Base-by-base conservation (phyloP, 2,888 invertebrate species). In the Apamea monoglypha region DNA sequence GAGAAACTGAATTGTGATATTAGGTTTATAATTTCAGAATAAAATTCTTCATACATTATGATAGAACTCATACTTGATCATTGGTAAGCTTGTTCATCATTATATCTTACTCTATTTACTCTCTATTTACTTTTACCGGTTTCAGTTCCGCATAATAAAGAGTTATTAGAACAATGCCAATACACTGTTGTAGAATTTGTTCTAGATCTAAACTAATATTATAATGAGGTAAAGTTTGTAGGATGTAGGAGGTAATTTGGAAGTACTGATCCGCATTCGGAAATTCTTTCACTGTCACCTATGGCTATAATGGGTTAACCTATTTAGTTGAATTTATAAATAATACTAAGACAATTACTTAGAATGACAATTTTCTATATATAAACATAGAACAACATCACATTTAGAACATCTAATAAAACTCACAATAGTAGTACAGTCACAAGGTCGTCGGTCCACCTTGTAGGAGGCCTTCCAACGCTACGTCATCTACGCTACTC, bases 11-110 rank as follows among this genome's bases (percentile, higher is more conserved):
- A 53, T 53, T 71, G 71, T 81, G 21, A 76, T 76, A 80, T 67
- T 79, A 68, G 73, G 67, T 44, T 63, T 71, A 53, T 36, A 59
- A 50, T 44, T 4, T 59, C 29, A 36, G 63, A 72, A 64, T 68
- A 61, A 66, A 66, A 63, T 25, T 40, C 21, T 29, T 32, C 3
- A 59, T 70, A 10, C 66, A 88, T 82, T 47, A 92, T 89, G 74
- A 95, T 95, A 95, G 95, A 95, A 77, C 94, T 95, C 78, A 93
- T 93, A 77, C 92, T 91, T 83, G 95, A 95, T 59, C 71, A 59
- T 85, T 95, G 95, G 95, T 94, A 90, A 90, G 91, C 59, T 71
- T 40, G 1, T 71, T 59, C 12, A 32, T 67, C 6, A 56, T 25
- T 64, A 36, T 16, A 32, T 25, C 50, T 61, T n/a, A n/a, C n/a